A percentile compares a stretch with the other conserved stretches of the same genome.
These are phyloP conservation scores for Sebastes matsubarae DNA, from an alignment of 2,797 vertebrate genomes.

Conservation along the genomic window DNA sequence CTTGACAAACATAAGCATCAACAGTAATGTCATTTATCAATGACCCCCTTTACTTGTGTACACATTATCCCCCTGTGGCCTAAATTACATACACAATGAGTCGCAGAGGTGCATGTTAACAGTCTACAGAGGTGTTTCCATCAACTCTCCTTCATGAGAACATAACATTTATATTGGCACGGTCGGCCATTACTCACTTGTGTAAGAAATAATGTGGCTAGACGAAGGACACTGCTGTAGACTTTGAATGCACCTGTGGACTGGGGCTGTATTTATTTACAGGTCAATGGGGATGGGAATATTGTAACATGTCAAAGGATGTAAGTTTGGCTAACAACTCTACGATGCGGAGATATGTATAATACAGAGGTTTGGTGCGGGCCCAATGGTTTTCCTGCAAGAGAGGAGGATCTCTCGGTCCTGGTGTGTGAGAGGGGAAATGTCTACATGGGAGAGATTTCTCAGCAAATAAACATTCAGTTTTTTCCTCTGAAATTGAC, in stretches of 20 bases:
- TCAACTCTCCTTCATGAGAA: conserved; percentile 43
- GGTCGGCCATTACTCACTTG: conserved; percentile 27
- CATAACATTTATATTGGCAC: conserved; percentile 33
- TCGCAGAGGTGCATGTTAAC: conserved; percentile 59
- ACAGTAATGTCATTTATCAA: conserved; percentile 75
- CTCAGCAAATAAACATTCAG: conserved; percentile 68
- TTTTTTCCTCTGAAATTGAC: conserved; percentile 44
- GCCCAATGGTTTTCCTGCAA: conserved; percentile 48
- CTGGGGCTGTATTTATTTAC: conserved; percentile 74
- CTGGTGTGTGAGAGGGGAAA: conserved; percentile 35
- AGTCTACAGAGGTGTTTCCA: conserved; percentile 60
- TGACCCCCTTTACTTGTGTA: conserved; percentile 65
- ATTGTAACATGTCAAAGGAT: conserved; percentile 47
- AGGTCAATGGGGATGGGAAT: conserved; percentile 52
- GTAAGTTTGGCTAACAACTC: conserved; percentile 55
- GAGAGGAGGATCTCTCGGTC: conserved; percentile 31
- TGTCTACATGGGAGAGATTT: conserved; percentile 41
- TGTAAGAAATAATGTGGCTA: conserved; percentile 43
- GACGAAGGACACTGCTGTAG: conserved; percentile 54
- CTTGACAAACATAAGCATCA: conserved; percentile 82
- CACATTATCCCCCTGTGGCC: conserved; percentile 53
- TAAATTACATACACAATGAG: conserved; percentile 72
- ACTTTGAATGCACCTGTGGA: conserved; percentile 63
- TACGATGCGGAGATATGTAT: conserved; percentile 55
- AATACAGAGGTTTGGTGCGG: conserved; percentile 48